Evolutionary conservation across 2,888 invertebrate species (phyloP), one percentile per base, ranked within the genome.

Genomic region (Drosophila meridiana): DNA sequence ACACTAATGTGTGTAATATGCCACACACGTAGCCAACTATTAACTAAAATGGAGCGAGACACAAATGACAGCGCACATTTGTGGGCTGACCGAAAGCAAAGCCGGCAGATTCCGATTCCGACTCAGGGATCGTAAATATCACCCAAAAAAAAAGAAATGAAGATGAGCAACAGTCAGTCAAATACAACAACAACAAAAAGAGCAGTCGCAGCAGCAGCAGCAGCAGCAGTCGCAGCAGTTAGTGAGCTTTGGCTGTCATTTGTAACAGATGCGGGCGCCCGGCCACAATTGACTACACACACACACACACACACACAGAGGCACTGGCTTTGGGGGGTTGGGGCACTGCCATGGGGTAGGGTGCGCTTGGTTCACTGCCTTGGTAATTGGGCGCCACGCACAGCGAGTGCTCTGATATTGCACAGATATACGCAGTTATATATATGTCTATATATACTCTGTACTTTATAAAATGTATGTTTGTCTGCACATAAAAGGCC

Each of bases 181-280:
- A 42, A 56, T 42, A 40, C 53, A 28, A 68, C 30, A 50, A 50
- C 20, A 32, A 14, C 20, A 53, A 40, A 55, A 52, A 13, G 57
- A 61, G 40, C 57, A 50, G 9, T 32, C n/a, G 34, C 45, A 26
- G 20, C 43, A 45, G 8, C 26, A 30, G 11, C 7, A 50, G 9
- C 61, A 61, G 56, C 57, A 50, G 50, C 26, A 14, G 38, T 28
- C 26, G 56, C 60, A 36, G 56, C 60, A 36, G 42, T 28, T 40
- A 69, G 64, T 61, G 64, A 63, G 65, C 64, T 64, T 50, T 40
- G 71, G 69, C 73, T 79, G 84, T 84, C 87, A 90, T 87, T 87
- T 87, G 87, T 89, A 89, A 90, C 87, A 87, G 87, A 89, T 87
- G 87, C 90, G 87, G 87, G 90, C 75, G 70, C 66, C 76, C 68